A percentile compares a stretch with the other conserved stretches of the same genome.
Evolutionary conservation across 2,113 vertebrate species (phyloP).

Genomic region (Clarias macrocephalus): DNA sequence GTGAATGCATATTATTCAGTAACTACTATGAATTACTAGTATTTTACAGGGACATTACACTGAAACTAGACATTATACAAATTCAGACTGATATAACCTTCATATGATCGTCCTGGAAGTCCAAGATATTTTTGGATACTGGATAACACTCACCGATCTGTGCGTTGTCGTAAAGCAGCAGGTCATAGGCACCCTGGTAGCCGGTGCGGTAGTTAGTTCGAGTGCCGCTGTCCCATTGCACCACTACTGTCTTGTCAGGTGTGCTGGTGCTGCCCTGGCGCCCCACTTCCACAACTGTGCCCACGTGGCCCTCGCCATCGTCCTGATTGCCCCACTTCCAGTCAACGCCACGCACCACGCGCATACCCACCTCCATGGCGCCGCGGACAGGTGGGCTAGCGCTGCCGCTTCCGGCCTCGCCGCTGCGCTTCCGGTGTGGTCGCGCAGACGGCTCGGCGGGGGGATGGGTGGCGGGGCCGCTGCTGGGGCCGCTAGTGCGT

Average conservation of each 20-base stretch:
- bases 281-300: slow-evolving; percentile 96
- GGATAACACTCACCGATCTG: slow-evolving; percentile 82
- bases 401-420: slow-evolving; percentile 49
- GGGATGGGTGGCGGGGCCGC: slow-evolving; percentile 33
- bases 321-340: slow-evolving; percentile 99
- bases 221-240: slow-evolving; percentile 97
- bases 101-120: background rate
- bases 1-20: background rate
- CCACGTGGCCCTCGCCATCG: slow-evolving; percentile 90
- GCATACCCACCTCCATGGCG: slow-evolving; percentile 97
- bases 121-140: background rate
- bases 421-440: slow-evolving; percentile 55
- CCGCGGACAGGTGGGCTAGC: slow-evolving; percentile 60
- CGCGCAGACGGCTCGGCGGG: slow-evolving; percentile 52
- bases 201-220: slow-evolving; percentile 96
- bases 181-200: slow-evolving; percentile 93
- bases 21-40: no score
- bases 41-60: background rate
- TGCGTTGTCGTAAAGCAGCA: slow-evolving; percentile 95
- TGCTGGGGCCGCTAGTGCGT: slow-evolving; percentile 15
- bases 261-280: slow-evolving; percentile 94
- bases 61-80: background rate
- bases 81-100: background rate
- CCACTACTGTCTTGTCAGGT: slow-evolving; percentile 93
- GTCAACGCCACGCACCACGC: slow-evolving; percentile 91